These are phyloP conservation scores for Oreochromis grahami DNA, from an alignment of 2,797 vertebrate species.

Conservation along the genomic window DNA sequence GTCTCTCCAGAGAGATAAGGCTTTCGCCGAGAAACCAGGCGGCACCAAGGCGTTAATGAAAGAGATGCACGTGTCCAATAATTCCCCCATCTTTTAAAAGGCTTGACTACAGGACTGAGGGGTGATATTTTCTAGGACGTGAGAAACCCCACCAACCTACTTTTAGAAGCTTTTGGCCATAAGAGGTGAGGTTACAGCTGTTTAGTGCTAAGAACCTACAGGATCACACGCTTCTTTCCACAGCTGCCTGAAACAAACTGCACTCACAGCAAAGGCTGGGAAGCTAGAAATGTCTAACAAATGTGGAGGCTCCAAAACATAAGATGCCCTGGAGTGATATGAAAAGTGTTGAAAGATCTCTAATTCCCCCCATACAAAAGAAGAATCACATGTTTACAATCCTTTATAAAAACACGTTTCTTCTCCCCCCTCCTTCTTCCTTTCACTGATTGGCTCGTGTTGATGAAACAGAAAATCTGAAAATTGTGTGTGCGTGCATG, in stretches of 20 bases:
- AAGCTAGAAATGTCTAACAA: constrained; percentile 19
- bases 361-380: background rate
- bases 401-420: background rate
- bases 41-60: constrained; percentile 12
- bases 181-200: constrained; percentile 55
- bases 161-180: constrained; percentile 33
- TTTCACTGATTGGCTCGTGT: background rate
- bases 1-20: constrained; percentile 43
- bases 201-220: constrained; percentile 32
- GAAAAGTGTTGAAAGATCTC: constrained; percentile 40
- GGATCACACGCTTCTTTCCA: background rate
- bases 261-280: background rate
- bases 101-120: background rate
- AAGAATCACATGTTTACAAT: constrained; percentile 25
- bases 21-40: constrained; percentile 9
- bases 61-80: constrained; percentile 3
- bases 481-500: constrained; percentile 7
- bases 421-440: background rate
- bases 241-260: constrained; percentile 40
- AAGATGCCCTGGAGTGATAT: constrained; percentile 29
- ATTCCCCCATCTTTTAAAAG: background rate
- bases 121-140: constrained; percentile 22
- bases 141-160: constrained; percentile 21
- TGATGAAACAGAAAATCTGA: constrained; percentile 17
- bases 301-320: constrained; percentile 15